Evolutionary conservation across 2,888 invertebrate species (phyloP).

Genomic region (Dinocampus coccinellae): DNA sequence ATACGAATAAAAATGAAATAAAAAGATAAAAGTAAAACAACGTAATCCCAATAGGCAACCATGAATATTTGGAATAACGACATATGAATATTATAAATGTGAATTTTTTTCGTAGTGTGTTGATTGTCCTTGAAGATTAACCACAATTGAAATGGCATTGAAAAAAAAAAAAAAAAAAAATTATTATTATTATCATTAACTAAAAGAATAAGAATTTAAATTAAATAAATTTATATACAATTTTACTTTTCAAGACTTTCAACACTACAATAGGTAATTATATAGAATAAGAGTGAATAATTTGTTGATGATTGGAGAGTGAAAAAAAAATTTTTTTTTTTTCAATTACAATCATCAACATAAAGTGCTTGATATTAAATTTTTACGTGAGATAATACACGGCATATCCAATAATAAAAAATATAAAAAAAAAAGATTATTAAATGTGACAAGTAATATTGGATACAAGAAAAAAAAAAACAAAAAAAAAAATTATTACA

Average conservation of each 20-base stretch:
- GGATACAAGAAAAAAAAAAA: neutral
- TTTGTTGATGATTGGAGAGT: too few relatives aligned
- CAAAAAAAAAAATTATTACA: neutral
- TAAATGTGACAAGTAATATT: neutral
- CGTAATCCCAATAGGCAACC: slow-evolving; percentile 58
- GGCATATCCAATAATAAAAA: slow-evolving; percentile 32
- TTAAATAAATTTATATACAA: too few relatives aligned
- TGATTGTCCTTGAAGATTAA: slow-evolving; percentile 5
- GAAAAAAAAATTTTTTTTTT: too few relatives aligned
- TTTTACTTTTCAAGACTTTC: too few relatives aligned
- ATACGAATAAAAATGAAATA: slow-evolving; percentile 44
- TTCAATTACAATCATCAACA: too few relatives aligned
- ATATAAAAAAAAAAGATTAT: slow-evolving; percentile 7
- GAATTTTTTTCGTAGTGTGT: slow-evolving; percentile 17
- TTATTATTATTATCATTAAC: neutral
- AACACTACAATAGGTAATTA: too few relatives aligned
- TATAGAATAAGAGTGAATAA: too few relatives aligned
- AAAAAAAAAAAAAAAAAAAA: slow-evolving; percentile 11
- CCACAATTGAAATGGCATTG: neutral
- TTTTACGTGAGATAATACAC: slow-evolving; percentile 31
- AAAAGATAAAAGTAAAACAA: too few relatives aligned
- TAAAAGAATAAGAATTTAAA: too few relatives aligned
- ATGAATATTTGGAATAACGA: slow-evolving; percentile 58
- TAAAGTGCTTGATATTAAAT: slow-evolving; percentile 7
- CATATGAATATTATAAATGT: slow-evolving; percentile 46